Evolutionary conservation across 2,113 vertebrate species (phyloP).

Genomic region (Nyctibius bracteatus): DNA sequence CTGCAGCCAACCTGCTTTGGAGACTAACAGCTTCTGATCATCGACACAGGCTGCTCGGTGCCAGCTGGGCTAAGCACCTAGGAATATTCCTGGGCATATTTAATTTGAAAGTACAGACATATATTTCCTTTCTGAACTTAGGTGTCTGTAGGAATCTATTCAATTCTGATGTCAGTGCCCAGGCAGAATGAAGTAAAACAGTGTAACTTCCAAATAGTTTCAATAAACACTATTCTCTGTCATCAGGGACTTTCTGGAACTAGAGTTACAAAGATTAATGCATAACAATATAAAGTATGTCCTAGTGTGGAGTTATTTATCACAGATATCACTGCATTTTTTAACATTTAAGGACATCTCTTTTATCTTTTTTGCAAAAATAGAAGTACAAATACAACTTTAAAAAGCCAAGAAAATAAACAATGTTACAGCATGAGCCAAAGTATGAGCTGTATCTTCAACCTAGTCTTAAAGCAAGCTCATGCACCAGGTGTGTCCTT

Average conservation of each 20-base stretch:
- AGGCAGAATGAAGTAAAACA: not conserved
- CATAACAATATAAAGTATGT: not conserved
- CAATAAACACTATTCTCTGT: not conserved
- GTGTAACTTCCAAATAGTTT: not conserved
- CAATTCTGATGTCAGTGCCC: conserved; percentile 28
- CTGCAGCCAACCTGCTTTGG: conserved; percentile 53
- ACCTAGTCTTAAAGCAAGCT: not conserved
- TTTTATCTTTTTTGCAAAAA: not conserved
- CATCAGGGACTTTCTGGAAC: not conserved
- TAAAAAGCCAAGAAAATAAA: not conserved
- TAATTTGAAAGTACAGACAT: conserved; percentile 4
- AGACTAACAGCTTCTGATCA: conserved; percentile 44
- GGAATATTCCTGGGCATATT: not conserved
- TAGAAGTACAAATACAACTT: not conserved
- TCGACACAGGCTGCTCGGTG: not conserved
- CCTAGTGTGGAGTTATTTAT: not conserved
- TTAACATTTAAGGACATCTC: not conserved
- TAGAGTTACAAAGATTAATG: not conserved
- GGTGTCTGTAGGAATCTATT: conserved; percentile 28
- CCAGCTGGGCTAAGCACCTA: conserved; percentile 50
- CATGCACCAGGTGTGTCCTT: not conserved
- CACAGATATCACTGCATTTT: not conserved
- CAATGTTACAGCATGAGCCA: not conserved
- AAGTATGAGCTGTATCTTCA: not conserved
- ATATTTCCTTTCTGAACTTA: conserved; percentile 25